Evolutionary conservation across 2,113 vertebrate species (phyloP).

Genomic region (Sebastes schlegelii): DNA sequence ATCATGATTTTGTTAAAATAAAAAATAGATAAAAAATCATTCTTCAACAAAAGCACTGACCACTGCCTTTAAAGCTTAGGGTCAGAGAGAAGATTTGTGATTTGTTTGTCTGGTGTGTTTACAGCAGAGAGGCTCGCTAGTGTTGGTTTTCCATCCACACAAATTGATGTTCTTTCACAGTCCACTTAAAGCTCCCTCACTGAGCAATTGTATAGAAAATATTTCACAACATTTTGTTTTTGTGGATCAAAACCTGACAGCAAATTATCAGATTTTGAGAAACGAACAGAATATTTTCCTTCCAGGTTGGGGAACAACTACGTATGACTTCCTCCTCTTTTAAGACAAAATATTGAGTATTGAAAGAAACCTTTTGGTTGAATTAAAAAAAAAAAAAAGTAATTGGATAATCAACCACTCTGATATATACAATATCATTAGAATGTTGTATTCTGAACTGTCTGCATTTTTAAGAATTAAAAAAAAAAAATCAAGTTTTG

Average conservation of each 20-base stretch:
- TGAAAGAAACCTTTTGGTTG: not conserved
- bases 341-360: not conserved
- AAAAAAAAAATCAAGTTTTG: not conserved
- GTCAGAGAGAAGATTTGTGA: conserved; percentile 28
- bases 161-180: not conserved
- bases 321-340: not conserved
- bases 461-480: not conserved
- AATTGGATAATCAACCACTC: not conserved
- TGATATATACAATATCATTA: not conserved
- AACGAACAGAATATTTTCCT: not conserved
- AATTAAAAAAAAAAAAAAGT: not conserved
- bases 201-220: not conserved
- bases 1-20: not conserved
- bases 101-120: conserved; percentile 1
- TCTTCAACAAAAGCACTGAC: not conserved
- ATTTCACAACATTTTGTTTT: not conserved
- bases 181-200: not conserved
- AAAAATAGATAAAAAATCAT: not conserved
- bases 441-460: not conserved
- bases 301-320: too few species aligned
- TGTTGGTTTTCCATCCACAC: not conserved
- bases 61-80: not conserved
- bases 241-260: not conserved
- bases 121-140: conserved; percentile 1
- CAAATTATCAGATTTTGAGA: not conserved